phyloP scores from a whole-genome alignment of 2,888 invertebrate species.

The Nomada lathburiana region DNA sequence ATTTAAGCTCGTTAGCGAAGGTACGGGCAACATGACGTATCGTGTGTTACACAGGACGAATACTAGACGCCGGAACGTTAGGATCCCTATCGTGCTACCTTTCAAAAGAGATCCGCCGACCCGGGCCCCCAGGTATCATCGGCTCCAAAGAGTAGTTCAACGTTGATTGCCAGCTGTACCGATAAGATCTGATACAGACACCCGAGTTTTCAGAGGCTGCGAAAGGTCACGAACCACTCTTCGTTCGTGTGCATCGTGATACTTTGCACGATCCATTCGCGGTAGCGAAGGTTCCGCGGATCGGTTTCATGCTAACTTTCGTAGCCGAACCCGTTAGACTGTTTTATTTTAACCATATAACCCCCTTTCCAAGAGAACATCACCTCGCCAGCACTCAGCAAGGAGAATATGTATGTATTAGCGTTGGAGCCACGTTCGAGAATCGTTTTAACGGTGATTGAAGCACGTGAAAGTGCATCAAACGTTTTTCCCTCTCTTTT shows the following conservation, averaged over 20 bases:
- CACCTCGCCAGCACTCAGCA: background rate
- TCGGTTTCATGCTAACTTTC: slow-evolving; percentile 51
- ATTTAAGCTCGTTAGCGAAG: slow-evolving; percentile 63
- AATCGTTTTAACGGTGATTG: background rate
- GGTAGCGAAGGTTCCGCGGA: slow-evolving; percentile 35
- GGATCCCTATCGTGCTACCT: slow-evolving; percentile 32
- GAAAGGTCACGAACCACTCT: slow-evolving; percentile 65
- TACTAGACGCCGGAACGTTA: slow-evolving; percentile 57
- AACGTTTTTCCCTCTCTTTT: background rate
- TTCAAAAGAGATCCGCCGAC: slow-evolving; percentile 63
- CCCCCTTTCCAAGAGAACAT: slow-evolving; percentile 32
- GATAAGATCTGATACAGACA: slow-evolving; percentile 71
- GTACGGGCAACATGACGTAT: slow-evolving; percentile 57
- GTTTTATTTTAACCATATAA: slow-evolving; percentile 48
- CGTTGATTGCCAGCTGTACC: slow-evolving; percentile 66
- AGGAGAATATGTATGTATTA: background rate
- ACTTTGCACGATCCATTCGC: slow-evolving; percentile 39
- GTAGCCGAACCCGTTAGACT: slow-evolving; percentile 42
- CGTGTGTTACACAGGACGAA: slow-evolving; percentile 59
- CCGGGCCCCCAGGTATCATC: slow-evolving; percentile 65
- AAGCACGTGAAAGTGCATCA: background rate
- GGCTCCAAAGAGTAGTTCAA: slow-evolving; percentile 48
- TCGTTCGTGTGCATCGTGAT: slow-evolving; percentile 38
- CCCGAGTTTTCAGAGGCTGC: slow-evolving; percentile 71
- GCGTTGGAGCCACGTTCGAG: background rate